Conservation (phyloP, 2,888 invertebrate genomes). For the Coelopa pilipes region DNA sequence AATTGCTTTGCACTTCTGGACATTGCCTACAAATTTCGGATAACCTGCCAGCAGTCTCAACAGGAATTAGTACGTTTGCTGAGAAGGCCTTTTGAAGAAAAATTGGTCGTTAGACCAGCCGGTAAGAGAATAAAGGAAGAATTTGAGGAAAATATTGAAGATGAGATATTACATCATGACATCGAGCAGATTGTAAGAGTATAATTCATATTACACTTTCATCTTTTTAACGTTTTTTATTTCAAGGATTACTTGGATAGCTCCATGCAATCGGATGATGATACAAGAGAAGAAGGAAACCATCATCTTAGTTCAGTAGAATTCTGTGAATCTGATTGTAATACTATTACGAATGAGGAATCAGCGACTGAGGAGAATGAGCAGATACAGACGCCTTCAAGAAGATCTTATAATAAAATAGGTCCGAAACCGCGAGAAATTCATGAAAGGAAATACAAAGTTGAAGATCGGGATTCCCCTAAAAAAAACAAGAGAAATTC, state of each 20-base stretch:
- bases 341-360: too few relatives aligned
- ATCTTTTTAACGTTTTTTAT: too few relatives aligned
- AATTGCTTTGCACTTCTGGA: conserved; percentile 18
- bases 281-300: too few relatives aligned
- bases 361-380: neutral
- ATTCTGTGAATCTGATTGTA: too few relatives aligned
- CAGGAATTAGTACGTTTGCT: neutral
- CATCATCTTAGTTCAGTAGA: too few relatives aligned
- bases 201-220: too few relatives aligned
- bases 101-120: neutral
- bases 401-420: conserved; percentile 9
- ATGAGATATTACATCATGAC: neutral
- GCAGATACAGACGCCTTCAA: neutral
- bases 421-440: neutral
- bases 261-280: too few relatives aligned
- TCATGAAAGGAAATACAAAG: conserved; percentile 12
- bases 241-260: too few relatives aligned
- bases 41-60: conserved; percentile 23
- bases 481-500: neutral
- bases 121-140: conserved; percentile 5
- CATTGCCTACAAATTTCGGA: conserved; percentile 20
- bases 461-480: neutral
- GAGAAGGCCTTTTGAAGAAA: too few relatives aligned
- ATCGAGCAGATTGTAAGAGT: too few relatives aligned
- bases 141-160: conserved; percentile 1